Evolutionary conservation across 2,888 invertebrate genomes (phyloP), one percentile per base, ranked within the genome.

Genomic region (Oxytorus armatus): DNA sequence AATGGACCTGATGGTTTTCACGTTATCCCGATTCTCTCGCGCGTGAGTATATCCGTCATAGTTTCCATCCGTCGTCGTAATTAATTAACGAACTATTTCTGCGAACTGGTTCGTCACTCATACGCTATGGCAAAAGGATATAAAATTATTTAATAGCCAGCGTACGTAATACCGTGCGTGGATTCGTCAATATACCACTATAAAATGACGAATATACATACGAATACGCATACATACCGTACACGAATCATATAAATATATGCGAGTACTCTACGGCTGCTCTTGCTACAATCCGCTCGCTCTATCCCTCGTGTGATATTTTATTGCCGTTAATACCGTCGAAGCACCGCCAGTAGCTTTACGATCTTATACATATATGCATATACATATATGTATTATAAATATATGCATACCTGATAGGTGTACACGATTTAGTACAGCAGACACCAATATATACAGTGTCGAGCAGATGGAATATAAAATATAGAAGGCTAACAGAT

Each of bases 251-350:
- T 47, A 47, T 18, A 47, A 49, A 63, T 79, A 47, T 72, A 79
- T 65, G 5, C 18, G 36, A 57, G 14, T 18, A 18, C 39, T 74
- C 53, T 39, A 11, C 18, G 39, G 14, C 66, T 16, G 39, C 72
- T 77, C n/a, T 51, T 18, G 69, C 53, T 57, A 47, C 80, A 78
- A 78, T 69, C 44, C 55, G 55, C 49, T 63, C 44, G 47, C 86
- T 78, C 77, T 88, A 88, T 84, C 44, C 44, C 75, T 65, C 78
- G 55, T 68, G 66, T 57, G 73, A 75, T 66, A 65, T 81, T 86
- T 85, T 85, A 86, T 85, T 83, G 74, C 81, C 74, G 80, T 84
- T 86, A 86, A 86, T 86, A 79, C 79, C 76, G 51, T 39, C 66
- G 66, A 76, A 82, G 72, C 61, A 70, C 72, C 75, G 47, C 47